Evolutionary conservation across 2,797 vertebrate genomes (phyloP).

Genomic region (Cichlasoma orientale): DNA sequence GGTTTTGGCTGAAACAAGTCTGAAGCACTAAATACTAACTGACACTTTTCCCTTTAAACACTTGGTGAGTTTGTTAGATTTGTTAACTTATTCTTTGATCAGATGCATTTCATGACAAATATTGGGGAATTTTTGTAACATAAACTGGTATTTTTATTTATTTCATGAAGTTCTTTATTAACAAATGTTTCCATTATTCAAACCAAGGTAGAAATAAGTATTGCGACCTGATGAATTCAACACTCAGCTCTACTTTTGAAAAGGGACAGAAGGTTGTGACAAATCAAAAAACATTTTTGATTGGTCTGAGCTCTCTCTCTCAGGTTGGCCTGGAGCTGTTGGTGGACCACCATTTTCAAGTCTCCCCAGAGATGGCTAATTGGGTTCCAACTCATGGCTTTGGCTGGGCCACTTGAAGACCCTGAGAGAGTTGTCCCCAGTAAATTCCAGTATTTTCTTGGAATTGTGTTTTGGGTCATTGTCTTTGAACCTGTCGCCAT

Average conservation of each 20-base stretch:
- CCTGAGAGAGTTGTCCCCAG: not conserved
- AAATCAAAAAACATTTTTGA: not conserved
- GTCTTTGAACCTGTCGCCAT: not conserved
- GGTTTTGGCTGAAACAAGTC: not conserved
- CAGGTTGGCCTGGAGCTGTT: not conserved
- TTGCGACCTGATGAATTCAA: not conserved
- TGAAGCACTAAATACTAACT: not conserved
- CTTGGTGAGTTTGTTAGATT: not conserved
- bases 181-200: not conserved
- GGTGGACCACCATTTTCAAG: not conserved
- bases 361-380: not conserved
- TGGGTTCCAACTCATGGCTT: not conserved
- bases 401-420: not conserved
- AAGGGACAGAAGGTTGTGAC: not conserved
- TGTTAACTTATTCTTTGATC: not conserved
- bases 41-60: not conserved
- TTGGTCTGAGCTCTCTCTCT: not conserved
- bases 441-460: not conserved
- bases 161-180: not conserved
- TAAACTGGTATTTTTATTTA: not conserved
- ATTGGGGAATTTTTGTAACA: not conserved
- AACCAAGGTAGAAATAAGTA: not conserved
- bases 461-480: not conserved
- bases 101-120: not conserved
- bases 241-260: not conserved